Base-by-base conservation (phyloP, 2,113 vertebrate species). In the Hippocampus comes region DNA sequence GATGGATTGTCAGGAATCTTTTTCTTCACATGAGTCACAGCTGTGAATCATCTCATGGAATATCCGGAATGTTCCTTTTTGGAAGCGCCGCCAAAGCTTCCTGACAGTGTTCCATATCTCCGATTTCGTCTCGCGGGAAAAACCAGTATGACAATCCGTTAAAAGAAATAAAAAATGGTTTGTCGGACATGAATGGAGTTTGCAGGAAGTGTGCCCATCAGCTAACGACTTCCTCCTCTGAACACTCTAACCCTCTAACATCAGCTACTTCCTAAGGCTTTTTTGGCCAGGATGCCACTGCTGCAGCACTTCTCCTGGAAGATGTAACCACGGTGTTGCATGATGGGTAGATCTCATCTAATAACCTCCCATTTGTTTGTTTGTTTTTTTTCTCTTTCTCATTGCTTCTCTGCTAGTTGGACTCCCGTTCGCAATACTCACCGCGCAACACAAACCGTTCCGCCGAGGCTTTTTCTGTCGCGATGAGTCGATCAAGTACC, bases 381-480 rank as follows among this genome's bases (percentile, higher is more conserved):
- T 74, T 85, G 43, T 27, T 43, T 23, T 38, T 10, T 1, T 65
- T 87, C 90, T 91, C 87, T 94, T 93, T 92, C 86, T 89, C 72
- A 87, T 94, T 95, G 90, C 92, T 87, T 94, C 93, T 94, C 93
- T 94, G 93, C 89, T 94, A 99, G 97, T 90, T 90, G 97, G 96
- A 95, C 94, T 98, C 85, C 97, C 96, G 88, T 97, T 97, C 93
- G 93, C 92, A 92, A 95, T 97, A 93, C 96, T 99, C 94, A 94
- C 83, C 92, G 84, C 87, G 80, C 91, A 82, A 83, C 94, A 95
- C 92, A 89, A 81, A 82, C 93, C 96, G 84, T 98, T 95, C 94
- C 94, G 92, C 82, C 94, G 96, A 87, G 97, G 97, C 92, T 90
- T 97, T 94, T 99, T 96, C 97, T 99, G 97, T 98, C 96, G 92